Evolutionary conservation across 2,113 vertebrate species (phyloP).

Genomic region (Pseudorasbora parva): DNA sequence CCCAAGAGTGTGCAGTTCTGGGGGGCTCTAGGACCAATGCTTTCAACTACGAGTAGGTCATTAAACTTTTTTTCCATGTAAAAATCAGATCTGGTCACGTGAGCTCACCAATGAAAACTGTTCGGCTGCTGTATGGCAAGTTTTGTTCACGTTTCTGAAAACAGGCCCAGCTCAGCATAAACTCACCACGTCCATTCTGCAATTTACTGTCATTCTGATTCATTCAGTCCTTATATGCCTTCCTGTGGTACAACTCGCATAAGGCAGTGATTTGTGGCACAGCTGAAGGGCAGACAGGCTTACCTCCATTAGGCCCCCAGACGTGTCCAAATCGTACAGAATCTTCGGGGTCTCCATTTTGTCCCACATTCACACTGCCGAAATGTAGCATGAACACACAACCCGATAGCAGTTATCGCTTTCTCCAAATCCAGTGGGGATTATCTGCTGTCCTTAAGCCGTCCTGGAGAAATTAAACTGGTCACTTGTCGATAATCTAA

Average conservation of each 20-base stretch:
- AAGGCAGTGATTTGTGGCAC: conserved; percentile 3
- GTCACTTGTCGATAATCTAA: neutral
- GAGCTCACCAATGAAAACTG: neutral
- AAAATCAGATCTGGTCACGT: neutral
- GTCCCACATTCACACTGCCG: conserved; percentile 84
- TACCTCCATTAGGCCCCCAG: conserved; percentile 89
- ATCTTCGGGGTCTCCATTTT: conserved; percentile 92
- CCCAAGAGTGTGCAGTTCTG: neutral
- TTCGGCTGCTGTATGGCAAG: too few relatives aligned
- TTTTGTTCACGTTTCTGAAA: neutral
- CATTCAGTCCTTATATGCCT: neutral
- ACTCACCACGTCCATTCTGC: neutral
- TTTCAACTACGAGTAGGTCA: neutral
- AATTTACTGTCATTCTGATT: neutral
- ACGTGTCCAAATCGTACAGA: conserved; percentile 90
- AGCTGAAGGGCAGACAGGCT: conserved; percentile 59
- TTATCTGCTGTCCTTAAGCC: neutral
- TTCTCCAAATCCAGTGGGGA: neutral
- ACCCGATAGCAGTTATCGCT: neutral
- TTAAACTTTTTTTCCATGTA: neutral
- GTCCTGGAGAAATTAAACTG: neutral
- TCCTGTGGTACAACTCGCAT: neutral
- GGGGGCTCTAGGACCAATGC: neutral
- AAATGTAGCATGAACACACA: conserved; percentile 35
- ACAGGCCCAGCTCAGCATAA: neutral